Base-by-base conservation (phyloP, 1,140 invertebrate species). In the Sarcophaga peregrina region DNA sequence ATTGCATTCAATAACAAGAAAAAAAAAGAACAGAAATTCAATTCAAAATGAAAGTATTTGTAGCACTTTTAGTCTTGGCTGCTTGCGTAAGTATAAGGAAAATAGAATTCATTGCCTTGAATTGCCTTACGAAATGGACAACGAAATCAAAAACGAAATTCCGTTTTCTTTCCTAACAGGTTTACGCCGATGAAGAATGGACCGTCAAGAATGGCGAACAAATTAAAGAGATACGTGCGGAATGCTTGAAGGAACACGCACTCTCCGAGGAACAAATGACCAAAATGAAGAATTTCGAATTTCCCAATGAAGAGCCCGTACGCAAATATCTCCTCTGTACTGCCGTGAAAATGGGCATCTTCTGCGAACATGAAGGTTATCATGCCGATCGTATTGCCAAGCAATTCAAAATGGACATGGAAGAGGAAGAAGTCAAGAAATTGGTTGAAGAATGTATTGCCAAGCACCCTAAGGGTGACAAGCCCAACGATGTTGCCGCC, bases 381-480 rank as follows among this genome's bases (percentile, higher is more conserved):
- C 88, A 90, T 83, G 85, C 87, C 48, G 88, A 90, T 84, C 87
- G 88, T 62, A 82, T 90, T 82, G 88, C 88, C 78, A 88, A 88
- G 81, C 88, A 90, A 83, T 90, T 90, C 82, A 88, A 88, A 82
- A 87, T 90, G 88, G 87, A 87, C 80, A 84, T 90, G 52, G 83
- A 81, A 20, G 88, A 89, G 83, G 85, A 85, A 80, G 88, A 90
- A 83, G 88, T 86, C 0, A 62, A 87, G 2, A 45, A 82, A 68
- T 88, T 90, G 80, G 88, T 86, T 17, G 75, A 89, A 54, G 68
- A 86, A 76, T 90, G 88, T 81, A 83, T 86, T 50, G 88, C 88
- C 75, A 86, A 84, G 78, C 87, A 89, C 9, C 11, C 75, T 5
- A 78, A 90, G 54, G 85, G 87, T 54, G 86, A 85, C 75, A 87